These are phyloP conservation scores for Phaenicophaeus curvirostris DNA, from an alignment of 2,797 vertebrate genomes.

Conservation along the genomic window DNA sequence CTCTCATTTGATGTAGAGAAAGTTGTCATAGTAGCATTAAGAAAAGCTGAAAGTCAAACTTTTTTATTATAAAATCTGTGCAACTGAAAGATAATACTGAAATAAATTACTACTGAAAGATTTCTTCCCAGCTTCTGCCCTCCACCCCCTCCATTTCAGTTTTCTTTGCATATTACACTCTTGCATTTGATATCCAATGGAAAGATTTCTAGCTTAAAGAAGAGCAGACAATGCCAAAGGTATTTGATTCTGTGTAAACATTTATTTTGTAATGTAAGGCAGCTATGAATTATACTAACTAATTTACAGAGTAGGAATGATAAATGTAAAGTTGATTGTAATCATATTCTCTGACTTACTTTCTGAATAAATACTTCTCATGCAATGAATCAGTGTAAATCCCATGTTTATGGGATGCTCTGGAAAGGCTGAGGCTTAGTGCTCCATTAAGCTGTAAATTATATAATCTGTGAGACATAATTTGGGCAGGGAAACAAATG, in stretches of 20 bases:
- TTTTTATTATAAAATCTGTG: neutral
- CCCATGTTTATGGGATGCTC: neutral
- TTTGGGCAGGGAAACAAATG: neutral
- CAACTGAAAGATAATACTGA: neutral
- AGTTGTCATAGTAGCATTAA: neutral
- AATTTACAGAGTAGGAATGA: slow-evolving; percentile 5
- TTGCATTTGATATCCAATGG: neutral
- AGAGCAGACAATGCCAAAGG: neutral
- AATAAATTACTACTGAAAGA: neutral
- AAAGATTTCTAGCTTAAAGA: neutral
- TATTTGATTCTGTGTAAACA: neutral
- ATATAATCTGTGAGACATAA: neutral
- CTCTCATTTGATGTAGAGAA: neutral
- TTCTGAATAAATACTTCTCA: neutral
- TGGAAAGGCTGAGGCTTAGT: neutral
- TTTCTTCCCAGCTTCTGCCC: neutral
- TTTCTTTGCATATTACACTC: neutral
- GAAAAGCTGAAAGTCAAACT: neutral
- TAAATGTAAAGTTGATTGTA: slow-evolving; percentile 20
- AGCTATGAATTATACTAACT: neutral
- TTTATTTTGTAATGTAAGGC: slow-evolving; percentile 26
- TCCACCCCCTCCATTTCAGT: neutral
- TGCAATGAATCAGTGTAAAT: neutral
- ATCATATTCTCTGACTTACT: neutral
- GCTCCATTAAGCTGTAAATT: neutral